Percentiles rank a stretch among this genome's conserved stretches.
These are phyloP conservation scores for Papilio xuthus DNA, from an alignment of 1,140 invertebrate genomes.

Conservation along the genomic window DNA sequence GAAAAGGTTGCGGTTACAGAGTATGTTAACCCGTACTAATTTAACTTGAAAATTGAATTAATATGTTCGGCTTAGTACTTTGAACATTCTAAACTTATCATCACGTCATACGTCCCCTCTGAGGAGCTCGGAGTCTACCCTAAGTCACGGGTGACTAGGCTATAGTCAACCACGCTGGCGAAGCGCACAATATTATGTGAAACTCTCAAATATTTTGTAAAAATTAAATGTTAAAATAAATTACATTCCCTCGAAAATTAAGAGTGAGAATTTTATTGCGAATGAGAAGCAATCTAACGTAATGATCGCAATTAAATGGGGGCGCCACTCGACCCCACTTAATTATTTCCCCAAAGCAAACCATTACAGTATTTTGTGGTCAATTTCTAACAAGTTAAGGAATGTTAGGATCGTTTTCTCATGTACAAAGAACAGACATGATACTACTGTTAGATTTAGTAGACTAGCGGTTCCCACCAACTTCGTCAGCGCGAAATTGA, in stretches of 20 bases:
- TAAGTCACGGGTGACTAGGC: no score
- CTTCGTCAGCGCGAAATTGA: no score
- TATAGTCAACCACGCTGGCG: no score
- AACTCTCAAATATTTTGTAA: not conserved
- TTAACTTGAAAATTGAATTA: constrained; percentile 4
- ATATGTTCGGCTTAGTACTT: not conserved
- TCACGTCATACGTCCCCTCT: no score
- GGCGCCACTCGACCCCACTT: constrained; percentile 8
- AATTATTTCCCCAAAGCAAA: not conserved
- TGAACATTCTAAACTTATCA: not conserved
- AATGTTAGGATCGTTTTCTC: not conserved
- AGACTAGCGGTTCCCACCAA: no score
- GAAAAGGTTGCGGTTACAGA: no score
- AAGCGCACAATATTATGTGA: no score
- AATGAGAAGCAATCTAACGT: constrained; percentile 2
- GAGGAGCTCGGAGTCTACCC: no score
- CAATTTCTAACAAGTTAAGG: not conserved
- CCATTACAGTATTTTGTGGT: constrained; percentile 15
- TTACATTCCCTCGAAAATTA: not conserved
- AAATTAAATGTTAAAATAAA: constrained; percentile 8
- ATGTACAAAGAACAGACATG: not conserved
- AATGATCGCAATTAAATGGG: constrained; percentile 17
- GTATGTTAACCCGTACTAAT: not conserved
- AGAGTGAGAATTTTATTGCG: not conserved
- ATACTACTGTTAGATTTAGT: not conserved